Conservation (phyloP, 2,113 vertebrate species). For the Lates calcarifer region DNA sequence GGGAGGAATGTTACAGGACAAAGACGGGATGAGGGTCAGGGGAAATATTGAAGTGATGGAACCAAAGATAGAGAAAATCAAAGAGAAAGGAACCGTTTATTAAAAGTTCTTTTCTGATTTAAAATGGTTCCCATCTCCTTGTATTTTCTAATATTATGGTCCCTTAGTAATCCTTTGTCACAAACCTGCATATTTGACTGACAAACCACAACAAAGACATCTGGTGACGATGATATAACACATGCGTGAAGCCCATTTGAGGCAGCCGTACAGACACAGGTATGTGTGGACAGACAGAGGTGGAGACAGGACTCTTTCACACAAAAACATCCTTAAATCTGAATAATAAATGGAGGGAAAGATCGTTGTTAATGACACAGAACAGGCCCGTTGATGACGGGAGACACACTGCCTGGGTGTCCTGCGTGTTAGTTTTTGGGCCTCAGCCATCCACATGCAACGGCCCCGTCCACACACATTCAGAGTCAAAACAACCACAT, state of each 20-base stretch:
- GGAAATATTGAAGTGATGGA: background rate
- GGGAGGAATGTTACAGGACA: constrained; percentile 22
- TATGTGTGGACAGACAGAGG: constrained; percentile 34
- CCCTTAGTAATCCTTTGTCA: background rate
- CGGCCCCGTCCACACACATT: constrained; percentile 21
- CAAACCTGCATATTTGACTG: constrained; percentile 2
- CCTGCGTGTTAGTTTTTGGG: constrained; percentile 72
- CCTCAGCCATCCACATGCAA: constrained; percentile 75
- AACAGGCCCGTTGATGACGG: background rate
- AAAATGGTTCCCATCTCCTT: constrained; percentile 38
- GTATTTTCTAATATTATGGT: background rate
- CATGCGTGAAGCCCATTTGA: constrained; percentile 64
- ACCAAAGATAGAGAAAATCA: background rate
- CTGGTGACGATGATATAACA: constrained; percentile 7
- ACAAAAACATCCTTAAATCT: constrained; percentile 25
- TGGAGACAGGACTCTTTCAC: constrained; percentile 5
- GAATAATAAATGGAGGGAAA: constrained; percentile 13
- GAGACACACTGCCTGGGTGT: constrained; percentile 6
- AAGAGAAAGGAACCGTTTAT: constrained; percentile 31
- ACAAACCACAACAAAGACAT: constrained; percentile 5
- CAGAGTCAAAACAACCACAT: constrained; percentile 21
- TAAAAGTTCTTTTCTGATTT: background rate
- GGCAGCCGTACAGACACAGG: constrained; percentile 52
- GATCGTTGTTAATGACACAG: constrained; percentile 53
- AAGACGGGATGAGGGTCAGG: constrained; percentile 11